These are phyloP conservation scores for Macrosteles quadrilineatus DNA, from an alignment of 1,140 invertebrate species.

Conservation along the genomic window DNA sequence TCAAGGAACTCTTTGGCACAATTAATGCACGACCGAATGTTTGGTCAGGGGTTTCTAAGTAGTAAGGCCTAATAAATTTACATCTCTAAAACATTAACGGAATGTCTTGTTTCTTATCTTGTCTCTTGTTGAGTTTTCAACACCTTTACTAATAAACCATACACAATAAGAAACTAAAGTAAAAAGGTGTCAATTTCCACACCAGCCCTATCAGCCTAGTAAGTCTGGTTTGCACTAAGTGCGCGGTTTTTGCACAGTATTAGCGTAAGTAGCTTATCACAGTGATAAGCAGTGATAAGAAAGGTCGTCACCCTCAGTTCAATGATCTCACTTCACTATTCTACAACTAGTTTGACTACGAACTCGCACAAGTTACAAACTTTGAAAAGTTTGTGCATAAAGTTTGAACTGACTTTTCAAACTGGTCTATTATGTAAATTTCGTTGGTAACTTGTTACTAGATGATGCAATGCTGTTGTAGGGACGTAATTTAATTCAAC, in stretches of 20 bases:
- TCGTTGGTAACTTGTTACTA: neutral
- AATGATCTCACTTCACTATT: neutral
- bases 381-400: neutral
- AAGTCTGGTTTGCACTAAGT: too few relatives aligned
- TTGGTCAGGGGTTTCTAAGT: too few relatives aligned
- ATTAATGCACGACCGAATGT: too few relatives aligned
- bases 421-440: neutral
- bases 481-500: neutral
- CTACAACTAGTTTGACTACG: neutral
- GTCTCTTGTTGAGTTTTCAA: too few relatives aligned
- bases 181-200: too few relatives aligned
- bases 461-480: neutral
- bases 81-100: too few relatives aligned
- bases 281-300: neutral
- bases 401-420: neutral
- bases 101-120: too few relatives aligned
- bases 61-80: too few relatives aligned
- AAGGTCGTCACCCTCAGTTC: neutral
- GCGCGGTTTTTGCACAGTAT: neutral
- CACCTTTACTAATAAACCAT: too few relatives aligned
- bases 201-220: too few relatives aligned
- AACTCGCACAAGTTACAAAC: neutral
- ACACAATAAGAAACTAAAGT: too few relatives aligned
- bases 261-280: neutral
- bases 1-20: too few relatives aligned